Percentiles rank a stretch among this genome's conserved stretches.
Evolutionary conservation across 1,140 invertebrate species (phyloP).

Genomic region (Papilio xuthus): DNA sequence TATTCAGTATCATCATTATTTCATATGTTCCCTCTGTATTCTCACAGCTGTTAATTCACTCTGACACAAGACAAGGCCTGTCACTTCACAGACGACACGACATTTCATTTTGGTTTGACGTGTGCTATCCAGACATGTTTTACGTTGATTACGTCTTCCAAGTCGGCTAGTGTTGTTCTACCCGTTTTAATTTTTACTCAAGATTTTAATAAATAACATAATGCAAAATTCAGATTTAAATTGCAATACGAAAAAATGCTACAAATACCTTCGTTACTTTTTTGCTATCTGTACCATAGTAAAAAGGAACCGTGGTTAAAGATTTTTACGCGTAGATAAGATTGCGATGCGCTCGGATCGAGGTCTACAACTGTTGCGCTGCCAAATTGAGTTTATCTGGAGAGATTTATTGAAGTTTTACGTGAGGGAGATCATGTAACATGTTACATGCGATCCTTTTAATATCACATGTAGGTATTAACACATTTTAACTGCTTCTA

Average conservation of each 20-base stretch:
- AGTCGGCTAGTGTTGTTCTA: too few relatives aligned
- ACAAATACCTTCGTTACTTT: not conserved
- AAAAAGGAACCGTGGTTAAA: not conserved
- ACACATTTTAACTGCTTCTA: not conserved
- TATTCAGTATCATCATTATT: not conserved
- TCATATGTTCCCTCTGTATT: not conserved
- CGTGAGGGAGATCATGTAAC: not conserved
- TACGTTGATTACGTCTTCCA: not conserved
- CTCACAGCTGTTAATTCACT: constrained; percentile 22
- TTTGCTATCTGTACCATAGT: not conserved
- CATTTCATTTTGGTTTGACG: constrained; percentile 14
- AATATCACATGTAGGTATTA: not conserved
- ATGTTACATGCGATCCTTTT: not conserved
- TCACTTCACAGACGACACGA: not conserved
- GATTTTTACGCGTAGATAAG: constrained; percentile 1
- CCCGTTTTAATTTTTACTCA: too few relatives aligned
- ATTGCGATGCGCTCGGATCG: not conserved
- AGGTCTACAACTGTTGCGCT: constrained; percentile 21
- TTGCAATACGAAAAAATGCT: not conserved
- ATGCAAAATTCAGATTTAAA: too few relatives aligned
- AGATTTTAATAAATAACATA: too few relatives aligned
- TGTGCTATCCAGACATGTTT: not conserved
- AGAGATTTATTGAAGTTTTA: constrained; percentile 21
- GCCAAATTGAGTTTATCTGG: constrained; percentile 23
- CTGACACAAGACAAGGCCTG: constrained; percentile 1